Evolutionary conservation across 2,888 invertebrate species (phyloP), one percentile per base, ranked within the genome.

Genomic region (Meganola albula): DNA sequence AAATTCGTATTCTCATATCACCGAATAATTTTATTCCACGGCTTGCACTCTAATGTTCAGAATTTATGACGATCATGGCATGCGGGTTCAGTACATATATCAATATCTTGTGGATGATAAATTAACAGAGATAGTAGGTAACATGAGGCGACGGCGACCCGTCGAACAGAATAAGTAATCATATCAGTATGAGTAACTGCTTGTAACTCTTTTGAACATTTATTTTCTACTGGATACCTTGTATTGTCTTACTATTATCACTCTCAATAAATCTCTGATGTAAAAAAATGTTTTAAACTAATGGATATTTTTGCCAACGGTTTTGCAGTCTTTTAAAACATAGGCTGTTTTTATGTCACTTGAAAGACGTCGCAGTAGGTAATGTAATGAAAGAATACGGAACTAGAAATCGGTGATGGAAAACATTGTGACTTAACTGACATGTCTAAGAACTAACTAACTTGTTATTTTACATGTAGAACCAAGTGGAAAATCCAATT

Each of bases 51-150:
- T n/a, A n/a, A n/a, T n/a, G 62, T 45, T 39, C 48, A 50, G 56
- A 49, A 68, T 66, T 58, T 62, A 68, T 68, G 58, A 51, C 42
- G 53, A 49, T 57, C 47, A 53, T 57, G 44, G 55, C 59, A 48
- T 58, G 42, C 58, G 49, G 58, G 55, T 42, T 39, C 35, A 37
- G 44, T 63, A 60, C 67, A 74, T 76, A 70, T 69, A 75, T 79
- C 74, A 76, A 72, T 75, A 67, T 68, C 67, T 74, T 68, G 63
- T 60, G 58, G 54, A 75, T 74, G 75, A 77, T 76, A 75, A 75
- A 77, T 76, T 68, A 64, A 56, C 55, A 42, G 49, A 67, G 72
- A 73, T 73, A 74, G 59, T 57, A 56, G 57, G n/a, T n/a, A n/a
- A n/a, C n/a, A n/a, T n/a, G n/a, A n/a, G n/a, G 61, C 56, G 63